phyloP scores from a whole-genome alignment of 1,140 invertebrate species.

The Whitmania pigra region DNA sequence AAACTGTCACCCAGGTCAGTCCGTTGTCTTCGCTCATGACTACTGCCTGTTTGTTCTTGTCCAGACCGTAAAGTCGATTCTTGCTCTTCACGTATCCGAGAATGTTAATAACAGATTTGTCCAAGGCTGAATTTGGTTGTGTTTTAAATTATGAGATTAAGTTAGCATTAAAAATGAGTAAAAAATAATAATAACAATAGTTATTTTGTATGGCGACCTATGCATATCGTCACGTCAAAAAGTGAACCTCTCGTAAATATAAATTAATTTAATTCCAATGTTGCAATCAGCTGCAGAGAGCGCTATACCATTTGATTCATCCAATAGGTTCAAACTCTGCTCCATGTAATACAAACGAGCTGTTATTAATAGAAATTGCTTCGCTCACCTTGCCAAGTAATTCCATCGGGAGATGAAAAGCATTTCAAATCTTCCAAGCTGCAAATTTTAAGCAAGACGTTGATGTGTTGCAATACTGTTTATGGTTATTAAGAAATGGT shows the following conservation, averaged over 20 bases:
- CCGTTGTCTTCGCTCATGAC: slow-evolving; percentile 18
- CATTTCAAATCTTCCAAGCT: slow-evolving; percentile 22
- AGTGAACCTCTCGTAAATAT: too few species aligned
- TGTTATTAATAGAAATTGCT: not conserved
- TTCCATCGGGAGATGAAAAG: slow-evolving; percentile 24
- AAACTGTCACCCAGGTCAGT: slow-evolving; percentile 14
- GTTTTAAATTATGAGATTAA: too few species aligned
- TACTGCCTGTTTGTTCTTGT: slow-evolving; percentile 16
- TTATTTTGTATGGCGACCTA: too few species aligned
- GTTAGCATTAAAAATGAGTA: too few species aligned
- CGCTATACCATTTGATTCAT: too few species aligned
- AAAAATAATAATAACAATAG: too few species aligned
- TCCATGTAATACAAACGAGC: too few species aligned
- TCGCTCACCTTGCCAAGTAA: slow-evolving; percentile 25
- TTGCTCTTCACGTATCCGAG: not conserved
- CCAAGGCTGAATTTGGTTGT: not conserved
- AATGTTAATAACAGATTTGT: slow-evolving; percentile 15
- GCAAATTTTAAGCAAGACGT: not conserved
- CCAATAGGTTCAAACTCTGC: too few species aligned
- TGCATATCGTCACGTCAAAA: too few species aligned
- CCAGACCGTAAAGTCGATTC: slow-evolving; percentile 16
- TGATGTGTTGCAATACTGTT: not conserved
- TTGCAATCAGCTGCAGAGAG: too few species aligned
- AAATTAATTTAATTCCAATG: too few species aligned
- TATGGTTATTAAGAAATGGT: not conserved